Percentiles rank a stretch among this genome's conserved stretches.
phyloP scores from a whole-genome alignment of 2,113 vertebrate species.

The Rhabdornis inornatus region DNA sequence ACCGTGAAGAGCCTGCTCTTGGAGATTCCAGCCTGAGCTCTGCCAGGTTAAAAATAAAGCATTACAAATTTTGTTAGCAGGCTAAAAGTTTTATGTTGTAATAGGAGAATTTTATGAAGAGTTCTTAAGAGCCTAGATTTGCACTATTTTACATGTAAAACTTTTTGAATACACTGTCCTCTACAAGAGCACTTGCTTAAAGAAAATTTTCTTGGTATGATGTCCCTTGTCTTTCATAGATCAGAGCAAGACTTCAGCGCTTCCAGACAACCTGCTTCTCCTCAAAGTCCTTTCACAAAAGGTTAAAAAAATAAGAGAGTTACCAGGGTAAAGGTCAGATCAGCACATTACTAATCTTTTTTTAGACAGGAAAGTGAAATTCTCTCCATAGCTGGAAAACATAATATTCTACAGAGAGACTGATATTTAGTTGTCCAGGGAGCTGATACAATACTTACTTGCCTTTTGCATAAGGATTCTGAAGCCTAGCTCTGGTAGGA shows the following conservation, averaged over 20 bases:
- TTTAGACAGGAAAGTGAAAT: constrained; percentile 17
- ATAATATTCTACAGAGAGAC: not conserved
- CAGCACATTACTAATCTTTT: constrained; percentile 1
- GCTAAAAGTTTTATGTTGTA: not conserved
- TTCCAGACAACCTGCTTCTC: not conserved
- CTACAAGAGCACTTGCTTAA: not conserved
- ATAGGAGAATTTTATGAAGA: not conserved
- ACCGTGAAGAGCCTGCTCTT: not conserved
- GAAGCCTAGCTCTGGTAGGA: not conserved
- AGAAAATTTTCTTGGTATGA: not conserved
- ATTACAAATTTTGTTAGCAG: not conserved
- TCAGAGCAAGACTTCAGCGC: not conserved
- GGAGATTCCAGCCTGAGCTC: not conserved
- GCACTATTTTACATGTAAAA: not conserved
- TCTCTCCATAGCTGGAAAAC: constrained; percentile 6
- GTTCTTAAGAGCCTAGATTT: not conserved
- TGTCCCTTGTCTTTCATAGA: not conserved
- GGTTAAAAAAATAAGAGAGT: not conserved
- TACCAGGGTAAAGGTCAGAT: constrained; percentile 17
- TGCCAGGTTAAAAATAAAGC: not conserved
- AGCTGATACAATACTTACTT: not conserved
- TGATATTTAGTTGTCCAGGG: not conserved
- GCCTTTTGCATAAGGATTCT: not conserved
- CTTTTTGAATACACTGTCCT: not conserved
- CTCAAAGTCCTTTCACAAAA: not conserved